Percentiles rank a stretch among this genome's conserved stretches.
These are phyloP conservation scores for Pyrocephalus nanus DNA, from an alignment of 2,797 vertebrate genomes.

Conservation along the genomic window DNA sequence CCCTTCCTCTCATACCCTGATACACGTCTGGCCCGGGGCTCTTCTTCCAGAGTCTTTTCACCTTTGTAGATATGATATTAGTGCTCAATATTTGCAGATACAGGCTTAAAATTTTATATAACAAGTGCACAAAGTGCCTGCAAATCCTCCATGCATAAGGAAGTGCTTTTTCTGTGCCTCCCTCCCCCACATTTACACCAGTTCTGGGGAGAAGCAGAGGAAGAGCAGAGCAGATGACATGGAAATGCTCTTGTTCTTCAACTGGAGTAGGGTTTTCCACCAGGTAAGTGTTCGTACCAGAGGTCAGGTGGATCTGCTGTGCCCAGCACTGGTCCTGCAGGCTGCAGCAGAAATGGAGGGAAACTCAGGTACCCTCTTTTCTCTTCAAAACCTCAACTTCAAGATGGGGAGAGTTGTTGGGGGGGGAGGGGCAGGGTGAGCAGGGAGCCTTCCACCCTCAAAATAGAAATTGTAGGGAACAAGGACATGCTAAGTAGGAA, in stretches of 20 bases:
- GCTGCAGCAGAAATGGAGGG: neutral
- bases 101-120: conserved; percentile 32
- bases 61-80: neutral
- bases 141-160: neutral
- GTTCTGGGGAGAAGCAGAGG: conserved; percentile 19
- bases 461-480: conserved; percentile 16
- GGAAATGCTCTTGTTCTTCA: neutral
- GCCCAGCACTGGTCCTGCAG: fast-evolving
- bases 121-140: conserved; percentile 1
- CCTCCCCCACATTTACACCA: conserved; percentile 33
- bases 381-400: neutral
- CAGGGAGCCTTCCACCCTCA: neutral
- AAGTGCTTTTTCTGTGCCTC: conserved; percentile 52
- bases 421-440: neutral
- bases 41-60: neutral
- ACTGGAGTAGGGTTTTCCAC: neutral
- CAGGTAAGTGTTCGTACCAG: fast-evolving
- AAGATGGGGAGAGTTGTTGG: neutral
- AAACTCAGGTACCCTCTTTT: neutral
- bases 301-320: neutral
- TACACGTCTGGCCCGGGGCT: neutral
- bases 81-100: conserved; percentile 1
- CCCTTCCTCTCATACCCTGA: neutral
- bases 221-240: neutral
- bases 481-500: neutral